Evolutionary conservation across 1,140 invertebrate genomes (phyloP).

Genomic region (Homalodisca vitripennis): DNA sequence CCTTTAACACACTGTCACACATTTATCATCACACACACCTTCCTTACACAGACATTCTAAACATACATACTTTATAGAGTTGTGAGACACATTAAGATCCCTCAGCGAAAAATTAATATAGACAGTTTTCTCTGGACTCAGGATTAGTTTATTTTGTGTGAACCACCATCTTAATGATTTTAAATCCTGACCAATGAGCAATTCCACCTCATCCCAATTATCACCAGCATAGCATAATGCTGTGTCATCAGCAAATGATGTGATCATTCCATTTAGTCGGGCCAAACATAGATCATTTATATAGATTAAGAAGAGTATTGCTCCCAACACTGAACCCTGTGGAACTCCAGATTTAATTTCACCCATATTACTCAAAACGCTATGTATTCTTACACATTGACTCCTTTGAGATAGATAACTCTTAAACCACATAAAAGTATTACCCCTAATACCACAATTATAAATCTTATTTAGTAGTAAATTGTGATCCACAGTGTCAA

Average conservation of each 20-base stretch:
- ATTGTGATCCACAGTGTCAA: neutral
- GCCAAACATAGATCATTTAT: slow-evolving; percentile 15
- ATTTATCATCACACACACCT: too few species aligned
- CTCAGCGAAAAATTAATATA: too few species aligned
- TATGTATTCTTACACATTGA: neutral
- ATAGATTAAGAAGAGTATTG: slow-evolving; percentile 5
- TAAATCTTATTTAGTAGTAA: neutral
- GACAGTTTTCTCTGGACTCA: too few species aligned
- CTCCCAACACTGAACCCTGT: slow-evolving; percentile 7
- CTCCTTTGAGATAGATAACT: neutral
- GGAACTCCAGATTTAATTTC: neutral
- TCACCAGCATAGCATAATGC: neutral
- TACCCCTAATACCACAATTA: neutral
- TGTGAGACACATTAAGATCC: too few species aligned
- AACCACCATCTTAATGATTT: too few species aligned
- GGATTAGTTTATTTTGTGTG: too few species aligned
- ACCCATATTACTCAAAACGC: neutral
- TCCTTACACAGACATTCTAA: too few species aligned
- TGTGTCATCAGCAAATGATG: slow-evolving; percentile 9
- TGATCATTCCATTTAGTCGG: neutral
- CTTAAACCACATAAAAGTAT: neutral
- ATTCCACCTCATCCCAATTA: too few species aligned
- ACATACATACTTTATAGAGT: too few species aligned
- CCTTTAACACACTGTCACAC: too few species aligned
- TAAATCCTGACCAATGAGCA: too few species aligned